A percentile compares a stretch with the other conserved stretches of the same genome.
Conservation (phyloP, 2,888 invertebrate species). For the Metallyticus violacea region DNA sequence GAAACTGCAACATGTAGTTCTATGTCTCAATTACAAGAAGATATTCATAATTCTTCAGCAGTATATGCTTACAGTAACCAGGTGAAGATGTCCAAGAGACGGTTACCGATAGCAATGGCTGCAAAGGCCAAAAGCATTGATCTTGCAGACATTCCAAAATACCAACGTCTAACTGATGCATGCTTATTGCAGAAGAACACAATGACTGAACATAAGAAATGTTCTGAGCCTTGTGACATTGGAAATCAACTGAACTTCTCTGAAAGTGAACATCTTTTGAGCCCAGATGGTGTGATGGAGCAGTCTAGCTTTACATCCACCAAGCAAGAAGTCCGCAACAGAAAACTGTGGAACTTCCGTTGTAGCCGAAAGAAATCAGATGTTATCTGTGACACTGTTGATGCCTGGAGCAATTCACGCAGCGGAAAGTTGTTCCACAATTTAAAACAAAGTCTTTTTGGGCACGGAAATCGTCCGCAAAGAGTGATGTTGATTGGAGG, state of each 20-base stretch:
- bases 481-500: conserved; percentile 20
- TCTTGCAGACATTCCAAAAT: not conserved
- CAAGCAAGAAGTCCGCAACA: not conserved
- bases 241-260: not conserved
- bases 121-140: not conserved
- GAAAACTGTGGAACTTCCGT: conserved; percentile 23
- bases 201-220: not conserved
- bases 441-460: conserved; percentile 27
- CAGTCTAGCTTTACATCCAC: not conserved
- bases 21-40: not conserved
- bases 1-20: too few relatives aligned
- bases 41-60: not conserved
- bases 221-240: not conserved
- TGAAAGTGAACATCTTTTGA: not conserved
- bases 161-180: not conserved
- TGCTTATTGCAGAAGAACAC: not conserved
- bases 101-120: not conserved
- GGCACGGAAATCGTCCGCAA: conserved; percentile 14
- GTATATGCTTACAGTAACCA: not conserved
- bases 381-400: conserved; percentile 60
- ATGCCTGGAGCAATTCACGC: conserved; percentile 54
- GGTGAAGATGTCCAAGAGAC: not conserved
- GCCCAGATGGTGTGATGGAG: not conserved
- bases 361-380: conserved; percentile 20
- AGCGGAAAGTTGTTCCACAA: conserved; percentile 35